Base-by-base conservation (phyloP, 1,140 invertebrate species). In the Drosophila repletoides region DNA sequence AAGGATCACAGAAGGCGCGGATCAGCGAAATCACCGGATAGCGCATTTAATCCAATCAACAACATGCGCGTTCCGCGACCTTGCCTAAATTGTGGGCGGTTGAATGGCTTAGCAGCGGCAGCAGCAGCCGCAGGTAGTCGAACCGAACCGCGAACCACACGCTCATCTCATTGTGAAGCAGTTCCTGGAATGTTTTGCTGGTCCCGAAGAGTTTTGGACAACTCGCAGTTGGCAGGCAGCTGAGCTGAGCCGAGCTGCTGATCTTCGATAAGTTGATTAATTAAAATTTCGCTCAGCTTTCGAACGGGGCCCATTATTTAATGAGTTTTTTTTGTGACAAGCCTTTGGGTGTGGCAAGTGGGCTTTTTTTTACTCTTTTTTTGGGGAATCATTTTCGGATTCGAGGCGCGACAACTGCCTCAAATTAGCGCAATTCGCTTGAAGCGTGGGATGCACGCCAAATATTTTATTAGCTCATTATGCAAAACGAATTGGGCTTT, bases 381-480 rank as follows among this genome's bases (percentile, higher is more conserved):
- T 43, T 36, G 4, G 56, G 24, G 14, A 38, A 33, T 52, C 28
- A 51, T 33, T 43, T 51, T 67, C 49, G 28, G 46, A 80, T 75
- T 41, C 75, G 72, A 80, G 80, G 80, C 75, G 80, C 80, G 80
- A 86, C 80, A 86, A 86, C 75, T 80, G 80, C 80, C 80, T 59
- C 80, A 86, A 86, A 86, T 86, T 86, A 87, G 73, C 75, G 71
- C 51, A 71, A 66, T 60, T 66, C 67, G 72, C 56, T 61, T 51
- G 64, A 31, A 66, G 79, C 80, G 80, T 87, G 65, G 83, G 76
- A 83, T 83, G 83, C 84, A 88, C 69, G 77, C 73, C 67, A 88
- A 88, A 79, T 83, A 88, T 79, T 88, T 88, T 83, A 88, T 88
- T 77, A 70, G 74, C 83, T 88, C 83, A 88, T 88, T 88, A 88